Base-by-base conservation (phyloP, 1,140 invertebrate species). In the Carposina sasakii region DNA sequence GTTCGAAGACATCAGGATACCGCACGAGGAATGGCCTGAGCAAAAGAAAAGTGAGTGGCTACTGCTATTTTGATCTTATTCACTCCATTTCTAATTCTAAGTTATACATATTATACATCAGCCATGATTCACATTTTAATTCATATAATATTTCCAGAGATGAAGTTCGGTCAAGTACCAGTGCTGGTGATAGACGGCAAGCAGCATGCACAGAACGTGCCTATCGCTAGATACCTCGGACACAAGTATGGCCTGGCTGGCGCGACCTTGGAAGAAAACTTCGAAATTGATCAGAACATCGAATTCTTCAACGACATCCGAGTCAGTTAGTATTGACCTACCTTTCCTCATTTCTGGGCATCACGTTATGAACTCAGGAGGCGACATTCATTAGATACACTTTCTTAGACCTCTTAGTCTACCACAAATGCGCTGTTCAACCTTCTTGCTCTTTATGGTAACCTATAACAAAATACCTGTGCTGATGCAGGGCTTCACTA, bases 151-250 rank as follows among this genome's bases (percentile, higher is more conserved):
- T 43, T 28, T 28, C 6, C 24, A 28, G 24, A 28, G 24, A 28
- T 12, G 57, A 90, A 89, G 9, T 90, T 88, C 53, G 90, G 89
- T 39, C 87, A 88, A 71, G 60, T 91, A 10, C 91, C 90, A 2
- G 81, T 90, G 8, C 63, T 91, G 45, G 88, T 90, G 59, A 84
- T 90, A 24, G 87, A 91, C 65, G 90, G 89, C 2, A 85, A 88
- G 57, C 58, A 62, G 20, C 72, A 90, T 24, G 78, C 85, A 12
- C 89, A 91, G 61, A 89, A 87, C 52, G 83, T 87, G 41, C 87
- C 90, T 2, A 88, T 91, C 24, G 86, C 86, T 68, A 69, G 88
- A 55, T 91, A 89, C 72, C 65, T 92, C 19, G 91, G 24, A 5
- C 24, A 12, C 24, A 28, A 28, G 24, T 28, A 28, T 12, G 24